A percentile compares a stretch with the other conserved stretches of the same genome.
Evolutionary conservation across 2,888 invertebrate species (phyloP).

Genomic region (Oxystoma pomonae): DNA sequence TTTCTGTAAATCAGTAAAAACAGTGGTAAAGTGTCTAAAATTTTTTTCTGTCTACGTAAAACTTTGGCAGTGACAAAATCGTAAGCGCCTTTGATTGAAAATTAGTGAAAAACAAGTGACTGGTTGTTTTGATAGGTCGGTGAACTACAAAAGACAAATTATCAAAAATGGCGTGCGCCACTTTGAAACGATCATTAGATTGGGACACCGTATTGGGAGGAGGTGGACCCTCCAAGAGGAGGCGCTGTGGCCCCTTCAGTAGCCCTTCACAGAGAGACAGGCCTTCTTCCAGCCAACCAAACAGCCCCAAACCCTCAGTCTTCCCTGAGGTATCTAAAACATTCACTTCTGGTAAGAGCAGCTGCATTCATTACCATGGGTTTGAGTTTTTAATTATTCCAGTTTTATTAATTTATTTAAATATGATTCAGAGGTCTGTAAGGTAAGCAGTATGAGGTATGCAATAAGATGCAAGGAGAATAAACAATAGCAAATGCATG

Average conservation of each 20-base stretch:
- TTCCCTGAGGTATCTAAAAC: slow-evolving; percentile 81
- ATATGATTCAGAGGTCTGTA: too few species aligned
- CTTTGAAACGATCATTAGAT: slow-evolving; percentile 90
- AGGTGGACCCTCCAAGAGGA: slow-evolving; percentile 80
- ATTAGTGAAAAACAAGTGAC: slow-evolving; percentile 16
- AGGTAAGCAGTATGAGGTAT: too few species aligned
- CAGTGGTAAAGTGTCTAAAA: neutral
- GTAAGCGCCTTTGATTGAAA: slow-evolving; percentile 15
- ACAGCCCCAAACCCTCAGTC: slow-evolving; percentile 60
- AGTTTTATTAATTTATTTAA: too few species aligned
- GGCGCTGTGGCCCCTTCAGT: slow-evolving; percentile 88
- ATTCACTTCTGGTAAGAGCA: slow-evolving; percentile 87
- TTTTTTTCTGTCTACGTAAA: neutral
- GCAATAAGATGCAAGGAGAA: too few species aligned
- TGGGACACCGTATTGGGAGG: slow-evolving; percentile 84
- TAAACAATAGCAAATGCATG: too few species aligned
- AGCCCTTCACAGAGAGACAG: slow-evolving; percentile 49
- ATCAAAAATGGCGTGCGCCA: slow-evolving; percentile 94
- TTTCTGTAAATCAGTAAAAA: too few species aligned
- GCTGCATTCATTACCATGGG: too few species aligned
- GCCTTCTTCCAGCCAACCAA: slow-evolving; percentile 34
- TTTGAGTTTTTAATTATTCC: too few species aligned
- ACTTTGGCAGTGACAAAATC: slow-evolving; percentile 6
- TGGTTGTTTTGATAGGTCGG: slow-evolving; percentile 27
- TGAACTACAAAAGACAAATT: slow-evolving; percentile 37